Evolutionary conservation across 92 coral and sea anemone genomes (phyloP), one percentile per base, ranked within the genome.

Genomic region (Phymanthus crucifer): DNA sequence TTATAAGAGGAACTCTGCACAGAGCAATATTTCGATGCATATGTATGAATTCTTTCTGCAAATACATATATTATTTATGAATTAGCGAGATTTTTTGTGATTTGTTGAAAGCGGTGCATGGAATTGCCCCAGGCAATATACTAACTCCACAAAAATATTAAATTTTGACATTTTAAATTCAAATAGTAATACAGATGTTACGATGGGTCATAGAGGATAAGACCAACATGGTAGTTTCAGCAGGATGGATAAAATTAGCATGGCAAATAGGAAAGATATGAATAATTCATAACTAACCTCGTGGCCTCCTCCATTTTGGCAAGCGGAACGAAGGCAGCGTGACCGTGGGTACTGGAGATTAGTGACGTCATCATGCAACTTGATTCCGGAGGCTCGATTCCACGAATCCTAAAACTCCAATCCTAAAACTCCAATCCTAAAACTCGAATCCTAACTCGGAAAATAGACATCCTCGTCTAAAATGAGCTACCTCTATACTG

Each of bases 1-100:
- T 74, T 23, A 88, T 82, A 29, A 73, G 73, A 1, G 90, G 88
- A 21, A 72, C 88, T 80, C 71, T 79, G 54, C 90, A 83, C 35
- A 91, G 83, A 23, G 95, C 90, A 26, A 48, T 43, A 43, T 43
- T 43, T 43, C 48, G 48, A n/a, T n/a, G n/a, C n/a, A n/a, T n/a
- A 43, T 43, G 48, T 43, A 43, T 5, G 48, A 43, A 43, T 5
- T 43, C 48, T 43, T 43, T 13, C 48, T 43, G 48, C 48, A 43
- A 43, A 43, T 43, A 43, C 48, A 43, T 43, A 43, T 43, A 5
- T 5, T 43, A 5, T 43, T 43, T 43, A 43, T 13, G 13, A 43
- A 43, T 43, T 5, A 43, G 5, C 48, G n/a, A n/a, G 48, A 5
- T 13, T 43, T 43, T 43, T 43, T 5, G 48, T 43, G 48, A 13